Conservation (phyloP, 2,888 invertebrate genomes). For the Acleris laterana region DNA sequence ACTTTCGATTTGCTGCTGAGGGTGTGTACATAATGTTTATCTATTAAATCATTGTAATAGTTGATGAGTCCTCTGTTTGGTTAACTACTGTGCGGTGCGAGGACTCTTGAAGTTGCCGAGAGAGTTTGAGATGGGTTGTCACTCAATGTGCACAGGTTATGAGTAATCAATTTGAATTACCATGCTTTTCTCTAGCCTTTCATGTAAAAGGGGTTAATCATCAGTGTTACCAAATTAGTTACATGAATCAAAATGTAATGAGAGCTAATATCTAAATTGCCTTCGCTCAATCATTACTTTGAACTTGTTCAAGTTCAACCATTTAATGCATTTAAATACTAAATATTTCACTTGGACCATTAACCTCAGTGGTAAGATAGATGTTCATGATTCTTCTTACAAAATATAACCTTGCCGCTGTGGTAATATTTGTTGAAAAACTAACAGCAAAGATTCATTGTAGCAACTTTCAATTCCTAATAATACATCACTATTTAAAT, state of each 20-base stretch:
- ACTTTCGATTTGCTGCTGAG: slow-evolving; percentile 56
- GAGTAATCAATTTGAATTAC: slow-evolving; percentile 28
- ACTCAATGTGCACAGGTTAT: slow-evolving; percentile 3
- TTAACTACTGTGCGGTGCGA: slow-evolving; percentile 41
- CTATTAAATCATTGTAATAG: slow-evolving; percentile 62
- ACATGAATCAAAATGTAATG: slow-evolving; percentile 13
- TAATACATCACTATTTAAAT: too few species aligned
- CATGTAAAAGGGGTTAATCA: slow-evolving; percentile 12
- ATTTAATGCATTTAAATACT: neutral
- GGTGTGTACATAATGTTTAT: slow-evolving; percentile 69
- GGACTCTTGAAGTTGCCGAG: slow-evolving; percentile 1
- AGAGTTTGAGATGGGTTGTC: neutral
- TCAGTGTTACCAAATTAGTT: slow-evolving; percentile 13
- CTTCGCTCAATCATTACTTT: neutral
- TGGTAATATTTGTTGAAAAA: too few species aligned
- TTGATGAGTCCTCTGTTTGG: slow-evolving; percentile 55
- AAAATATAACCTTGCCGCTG: too few species aligned
- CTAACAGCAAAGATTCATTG: too few species aligned
- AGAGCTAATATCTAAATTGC: neutral
- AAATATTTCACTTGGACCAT: too few species aligned
- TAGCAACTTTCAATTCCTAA: too few species aligned
- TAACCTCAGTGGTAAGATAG: too few species aligned
- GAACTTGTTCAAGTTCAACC: neutral
- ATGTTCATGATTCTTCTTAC: too few species aligned
- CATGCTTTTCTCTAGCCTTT: slow-evolving; percentile 34